Evolutionary conservation across 2,888 invertebrate species (phyloP), one percentile per base, ranked within the genome.

Genomic region (Acronicta psi): DNA sequence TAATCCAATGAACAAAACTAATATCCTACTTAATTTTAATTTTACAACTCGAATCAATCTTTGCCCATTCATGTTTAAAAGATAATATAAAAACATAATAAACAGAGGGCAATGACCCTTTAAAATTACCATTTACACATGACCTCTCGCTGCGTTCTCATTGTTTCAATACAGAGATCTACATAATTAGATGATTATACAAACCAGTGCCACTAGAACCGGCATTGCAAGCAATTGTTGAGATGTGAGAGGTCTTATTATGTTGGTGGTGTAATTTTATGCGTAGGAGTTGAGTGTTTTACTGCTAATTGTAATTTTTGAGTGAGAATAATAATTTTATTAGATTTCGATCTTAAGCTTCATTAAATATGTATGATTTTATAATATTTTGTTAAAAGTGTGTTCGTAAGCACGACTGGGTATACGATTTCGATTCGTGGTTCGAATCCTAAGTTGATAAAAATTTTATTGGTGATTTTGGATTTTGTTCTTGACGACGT

Each of bases 201-300:
- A 0, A 2, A 13, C 64, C 36, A 59, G 10, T 52, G 11, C 44
- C n/a, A 7, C 0, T 1, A 31, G 41, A 54, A 3, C 56, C 42
- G 0, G 6, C 25, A 13, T 10, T 0, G n/a, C 0, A 0, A 50
- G 37, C 11, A n/a, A 8, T 42, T 55, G 36, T 1, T 0, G 20
- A 13, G 7, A 1, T 2, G 9, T 11, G 1, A 29, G 2, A 38
- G 62, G 18, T 60, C 44, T 34, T 8, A 7, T 46, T 31, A 36
- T 5, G 7, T 53, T 63, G 43, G 54, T 18, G 8, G 8, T 2
- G 3, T 3, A 14, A n/a, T 16, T 8, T 2, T 0, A 5, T 45
- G 64, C 59, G 68, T 73, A 18, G 71, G 74, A 58, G 37, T 59
- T 2, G 18, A 14, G 43, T 59, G 42, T 49, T 55, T 67, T 58